Percentiles rank a stretch among this genome's conserved stretches.
These are phyloP conservation scores for Amyelois transitella DNA, from an alignment of 1,140 invertebrate genomes.

Conservation along the genomic window DNA sequence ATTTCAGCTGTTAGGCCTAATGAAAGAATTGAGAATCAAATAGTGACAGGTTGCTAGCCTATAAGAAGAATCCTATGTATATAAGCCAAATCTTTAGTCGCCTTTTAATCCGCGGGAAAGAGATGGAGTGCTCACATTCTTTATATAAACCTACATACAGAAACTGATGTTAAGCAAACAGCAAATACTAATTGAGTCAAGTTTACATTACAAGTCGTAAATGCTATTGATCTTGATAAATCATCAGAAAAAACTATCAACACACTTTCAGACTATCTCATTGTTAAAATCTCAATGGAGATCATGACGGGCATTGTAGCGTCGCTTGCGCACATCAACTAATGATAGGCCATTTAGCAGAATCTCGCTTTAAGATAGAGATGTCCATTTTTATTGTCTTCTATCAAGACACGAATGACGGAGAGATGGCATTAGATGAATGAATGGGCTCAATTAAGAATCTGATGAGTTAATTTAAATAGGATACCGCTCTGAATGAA, in stretches of 20 bases:
- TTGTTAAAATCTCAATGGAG: conserved; percentile 21
- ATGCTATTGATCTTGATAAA: not conserved
- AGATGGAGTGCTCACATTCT: no score
- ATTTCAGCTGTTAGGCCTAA: no score
- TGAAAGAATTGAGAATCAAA: no score
- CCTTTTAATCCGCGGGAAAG: no score
- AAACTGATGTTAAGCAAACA: not conserved
- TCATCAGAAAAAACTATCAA: conserved; percentile 1
- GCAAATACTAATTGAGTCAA: not conserved
- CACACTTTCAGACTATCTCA: conserved; percentile 9
- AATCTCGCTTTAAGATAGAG: conserved; percentile 36
- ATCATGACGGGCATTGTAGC: conserved; percentile 17
- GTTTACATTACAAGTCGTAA: not conserved
- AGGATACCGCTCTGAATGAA: no score
- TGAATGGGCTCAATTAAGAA: not conserved
- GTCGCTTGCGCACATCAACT: conserved; percentile 22
- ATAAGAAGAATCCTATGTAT: no score
- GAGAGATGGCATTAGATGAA: not conserved
- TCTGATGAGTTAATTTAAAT: not conserved
- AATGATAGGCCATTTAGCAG: conserved; percentile 46
- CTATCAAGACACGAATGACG: conserved; percentile 23
- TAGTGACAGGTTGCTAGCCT: no score
- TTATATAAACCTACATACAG: no score
- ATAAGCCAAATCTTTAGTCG: no score
- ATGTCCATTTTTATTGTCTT: conserved; percentile 32